Evolutionary conservation across 2,797 vertebrate genomes (phyloP).

Genomic region (Scomberomorus guttatus): DNA sequence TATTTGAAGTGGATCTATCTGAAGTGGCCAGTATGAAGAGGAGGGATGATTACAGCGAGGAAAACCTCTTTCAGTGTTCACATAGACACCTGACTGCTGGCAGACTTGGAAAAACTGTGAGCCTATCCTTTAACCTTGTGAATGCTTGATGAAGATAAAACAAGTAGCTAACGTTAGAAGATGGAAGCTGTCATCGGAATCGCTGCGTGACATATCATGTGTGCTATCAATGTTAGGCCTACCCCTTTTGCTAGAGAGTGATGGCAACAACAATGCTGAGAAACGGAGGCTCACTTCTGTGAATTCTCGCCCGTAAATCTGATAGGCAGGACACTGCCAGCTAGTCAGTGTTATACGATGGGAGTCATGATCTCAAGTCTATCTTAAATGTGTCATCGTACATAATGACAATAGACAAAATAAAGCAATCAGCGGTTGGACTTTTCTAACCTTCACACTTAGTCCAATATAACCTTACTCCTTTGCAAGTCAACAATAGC

Average conservation of each 20-base stretch:
- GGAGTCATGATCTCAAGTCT: neutral
- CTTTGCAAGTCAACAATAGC: constrained; percentile 73
- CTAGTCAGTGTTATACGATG: neutral
- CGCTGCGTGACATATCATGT: constrained; percentile 22
- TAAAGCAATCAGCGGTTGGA: neutral
- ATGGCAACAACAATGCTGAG: constrained; percentile 75
- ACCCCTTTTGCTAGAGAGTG: constrained; percentile 68
- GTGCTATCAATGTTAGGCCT: constrained; percentile 48
- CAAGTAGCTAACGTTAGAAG: neutral
- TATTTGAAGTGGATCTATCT: neutral
- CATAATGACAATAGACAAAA: neutral
- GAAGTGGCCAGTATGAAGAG: neutral
- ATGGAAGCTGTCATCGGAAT: constrained; percentile 14
- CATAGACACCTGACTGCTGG: neutral
- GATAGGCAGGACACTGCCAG: constrained; percentile 48
- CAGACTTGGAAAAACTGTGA: neutral
- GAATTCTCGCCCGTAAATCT: constrained; percentile 69
- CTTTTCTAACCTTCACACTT: neutral
- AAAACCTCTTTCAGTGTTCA: neutral
- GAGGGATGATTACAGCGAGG: neutral
- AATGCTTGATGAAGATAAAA: constrained; percentile 7
- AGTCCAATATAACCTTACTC: constrained; percentile 16
- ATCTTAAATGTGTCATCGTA: constrained; percentile 9
- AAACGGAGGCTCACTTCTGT: constrained; percentile 70
- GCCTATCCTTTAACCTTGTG: constrained; percentile 1